Conservation (phyloP, 2,888 invertebrate genomes). For the Phytoseiulus persimilis region DNA sequence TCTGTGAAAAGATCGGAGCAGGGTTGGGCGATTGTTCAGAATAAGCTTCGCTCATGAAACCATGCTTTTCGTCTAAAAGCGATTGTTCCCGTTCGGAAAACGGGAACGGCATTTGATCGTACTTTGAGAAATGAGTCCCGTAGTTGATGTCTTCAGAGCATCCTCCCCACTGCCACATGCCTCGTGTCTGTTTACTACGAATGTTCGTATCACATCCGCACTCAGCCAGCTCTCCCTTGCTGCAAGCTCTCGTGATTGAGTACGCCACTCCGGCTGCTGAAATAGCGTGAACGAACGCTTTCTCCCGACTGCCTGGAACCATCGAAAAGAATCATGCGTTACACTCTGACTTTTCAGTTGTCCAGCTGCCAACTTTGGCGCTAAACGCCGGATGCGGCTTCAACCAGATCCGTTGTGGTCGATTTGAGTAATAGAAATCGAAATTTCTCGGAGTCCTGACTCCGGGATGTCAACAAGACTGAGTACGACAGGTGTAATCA, state of each 20-base stretch:
- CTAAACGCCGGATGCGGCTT: no score
- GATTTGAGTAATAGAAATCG: no score
- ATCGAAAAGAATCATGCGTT: background rate
- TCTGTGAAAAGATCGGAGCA: slow-evolving; percentile 60
- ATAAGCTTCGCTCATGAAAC: no score
- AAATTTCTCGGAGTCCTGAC: no score
- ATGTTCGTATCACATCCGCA: slow-evolving; percentile 77
- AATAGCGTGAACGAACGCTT: slow-evolving; percentile 78
- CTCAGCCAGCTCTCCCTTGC: slow-evolving; percentile 72
- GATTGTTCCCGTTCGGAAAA: no score
- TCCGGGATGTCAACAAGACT: no score
- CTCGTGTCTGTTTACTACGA: slow-evolving; percentile 61
- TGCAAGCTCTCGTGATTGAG: slow-evolving; percentile 75
- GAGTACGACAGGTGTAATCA: no score
- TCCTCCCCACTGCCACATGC: slow-evolving; percentile 73
- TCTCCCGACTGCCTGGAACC: slow-evolving; percentile 70
- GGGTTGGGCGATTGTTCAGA: no score
- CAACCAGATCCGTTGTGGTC: no score
- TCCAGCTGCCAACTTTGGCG: no score
- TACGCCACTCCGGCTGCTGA: slow-evolving; percentile 82
- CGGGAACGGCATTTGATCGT: background rate
- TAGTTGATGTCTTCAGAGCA: slow-evolving; percentile 64
- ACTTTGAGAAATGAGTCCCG: slow-evolving; percentile 49
- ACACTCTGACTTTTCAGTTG: no score
- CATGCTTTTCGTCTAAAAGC: no score